phyloP scores from a whole-genome alignment of 2,113 vertebrate species.

The Ceyx cyanopectus region DNA sequence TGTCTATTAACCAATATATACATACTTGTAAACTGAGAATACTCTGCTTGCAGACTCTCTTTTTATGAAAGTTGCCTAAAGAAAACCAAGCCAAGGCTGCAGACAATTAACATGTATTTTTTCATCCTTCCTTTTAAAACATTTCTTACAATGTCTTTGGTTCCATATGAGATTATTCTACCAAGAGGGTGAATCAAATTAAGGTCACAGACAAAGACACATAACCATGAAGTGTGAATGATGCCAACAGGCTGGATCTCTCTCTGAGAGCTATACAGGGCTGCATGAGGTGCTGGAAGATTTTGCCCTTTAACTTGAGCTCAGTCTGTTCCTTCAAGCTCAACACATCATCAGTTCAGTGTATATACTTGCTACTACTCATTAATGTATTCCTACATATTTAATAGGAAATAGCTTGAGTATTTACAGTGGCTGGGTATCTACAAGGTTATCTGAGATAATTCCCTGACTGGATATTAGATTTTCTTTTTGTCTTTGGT shows the following conservation, averaged over 20 bases:
- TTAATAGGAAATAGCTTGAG: neutral
- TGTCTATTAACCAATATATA: neutral
- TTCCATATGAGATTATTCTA: neutral
- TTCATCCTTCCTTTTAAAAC: neutral
- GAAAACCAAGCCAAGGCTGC: neutral
- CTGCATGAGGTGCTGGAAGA: neutral
- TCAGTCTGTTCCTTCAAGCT: neutral
- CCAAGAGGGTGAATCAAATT: neutral
- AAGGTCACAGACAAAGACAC: neutral
- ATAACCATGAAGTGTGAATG: neutral
- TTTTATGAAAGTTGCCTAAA: neutral
- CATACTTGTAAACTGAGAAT: neutral
- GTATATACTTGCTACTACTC: neutral
- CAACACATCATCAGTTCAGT: neutral
- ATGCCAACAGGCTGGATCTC: neutral
- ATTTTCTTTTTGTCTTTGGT: neutral
- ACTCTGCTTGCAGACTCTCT: neutral
- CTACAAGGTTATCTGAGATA: neutral
- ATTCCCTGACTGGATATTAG: neutral
- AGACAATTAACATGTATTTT: neutral
- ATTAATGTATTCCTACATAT: neutral
- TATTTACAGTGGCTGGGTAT: neutral
- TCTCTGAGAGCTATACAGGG: neutral
- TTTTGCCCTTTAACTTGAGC: neutral
- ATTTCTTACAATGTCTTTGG: neutral